These are phyloP conservation scores for Melipona beecheii DNA, from an alignment of 2,888 invertebrate species.

Conservation along the genomic window DNA sequence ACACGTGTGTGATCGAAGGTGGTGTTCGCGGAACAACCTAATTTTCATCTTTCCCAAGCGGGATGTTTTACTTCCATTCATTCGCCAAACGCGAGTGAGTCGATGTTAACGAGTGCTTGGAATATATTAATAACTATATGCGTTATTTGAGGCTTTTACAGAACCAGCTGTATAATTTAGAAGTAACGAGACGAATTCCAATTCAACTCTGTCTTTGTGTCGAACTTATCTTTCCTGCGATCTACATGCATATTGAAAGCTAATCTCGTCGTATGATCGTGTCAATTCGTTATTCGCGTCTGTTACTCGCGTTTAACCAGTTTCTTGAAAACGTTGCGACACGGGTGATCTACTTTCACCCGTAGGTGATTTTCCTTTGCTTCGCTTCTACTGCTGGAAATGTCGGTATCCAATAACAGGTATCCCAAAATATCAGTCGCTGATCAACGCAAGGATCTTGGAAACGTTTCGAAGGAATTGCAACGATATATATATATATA, in stretches of 20 bases:
- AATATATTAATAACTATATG: background rate
- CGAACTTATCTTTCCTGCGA: background rate
- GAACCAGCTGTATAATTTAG: background rate
- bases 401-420: background rate
- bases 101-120: background rate
- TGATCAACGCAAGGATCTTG: background rate
- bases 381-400: background rate
- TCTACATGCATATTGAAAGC: background rate
- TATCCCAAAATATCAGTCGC: background rate
- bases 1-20: constrained; percentile 2
- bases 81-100: background rate
- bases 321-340: background rate
- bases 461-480: constrained; percentile 29
- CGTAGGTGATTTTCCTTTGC: background rate
- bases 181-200: background rate
- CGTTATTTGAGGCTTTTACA: background rate
- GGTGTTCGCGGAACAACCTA: background rate
- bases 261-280: background rate
- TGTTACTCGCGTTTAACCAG: background rate
- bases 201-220: background rate
- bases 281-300: too few relatives aligned
- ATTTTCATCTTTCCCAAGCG: background rate
- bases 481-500: constrained; percentile 74
- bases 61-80: background rate
- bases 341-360: background rate